A percentile compares a stretch with the other conserved stretches of the same genome.
Conservation (phyloP, 1,140 invertebrate genomes). For the Aphis gossypii region DNA sequence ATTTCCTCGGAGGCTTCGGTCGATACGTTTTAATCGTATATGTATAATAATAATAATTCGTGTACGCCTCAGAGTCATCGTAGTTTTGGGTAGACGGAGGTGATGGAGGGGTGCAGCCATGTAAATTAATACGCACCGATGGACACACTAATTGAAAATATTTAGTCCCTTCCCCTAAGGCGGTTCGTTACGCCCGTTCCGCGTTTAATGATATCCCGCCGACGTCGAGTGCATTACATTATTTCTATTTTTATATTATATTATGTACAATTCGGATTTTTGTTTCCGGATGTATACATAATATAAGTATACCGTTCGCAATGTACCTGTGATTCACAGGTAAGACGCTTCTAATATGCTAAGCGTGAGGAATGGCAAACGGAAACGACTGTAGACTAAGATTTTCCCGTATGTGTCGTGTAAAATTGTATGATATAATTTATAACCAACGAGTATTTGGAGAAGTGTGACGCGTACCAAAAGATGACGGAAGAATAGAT, state of each 20-base stretch:
- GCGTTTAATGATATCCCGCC: constrained; percentile 52
- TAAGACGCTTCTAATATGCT: too few species aligned
- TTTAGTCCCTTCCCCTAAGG: constrained; percentile 56
- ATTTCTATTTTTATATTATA: neutral
- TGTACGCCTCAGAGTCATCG: neutral
- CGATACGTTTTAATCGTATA: constrained; percentile 13
- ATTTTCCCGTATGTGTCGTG: too few species aligned
- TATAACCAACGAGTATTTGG: too few species aligned
- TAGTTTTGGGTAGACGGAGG: neutral
- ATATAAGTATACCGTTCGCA: too few species aligned
- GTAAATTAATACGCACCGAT: constrained; percentile 58
- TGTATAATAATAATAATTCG: constrained; percentile 1
- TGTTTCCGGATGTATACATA: neutral
- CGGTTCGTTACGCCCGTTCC: constrained; percentile 58
- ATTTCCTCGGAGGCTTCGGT: neutral
- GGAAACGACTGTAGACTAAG: too few species aligned
- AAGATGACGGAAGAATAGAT: too few species aligned
- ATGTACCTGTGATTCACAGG: too few species aligned
- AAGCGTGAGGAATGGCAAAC: too few species aligned
- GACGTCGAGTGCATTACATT: neutral
- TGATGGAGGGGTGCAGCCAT: constrained; percentile 29
- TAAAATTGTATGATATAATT: too few species aligned
- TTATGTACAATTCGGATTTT: neutral
- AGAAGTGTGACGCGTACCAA: too few species aligned
- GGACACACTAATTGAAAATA: constrained; percentile 58